Evolutionary conservation across 2,797 vertebrate species (phyloP), one percentile per base, ranked within the genome.

Genomic region (Poecile montanus): DNA sequence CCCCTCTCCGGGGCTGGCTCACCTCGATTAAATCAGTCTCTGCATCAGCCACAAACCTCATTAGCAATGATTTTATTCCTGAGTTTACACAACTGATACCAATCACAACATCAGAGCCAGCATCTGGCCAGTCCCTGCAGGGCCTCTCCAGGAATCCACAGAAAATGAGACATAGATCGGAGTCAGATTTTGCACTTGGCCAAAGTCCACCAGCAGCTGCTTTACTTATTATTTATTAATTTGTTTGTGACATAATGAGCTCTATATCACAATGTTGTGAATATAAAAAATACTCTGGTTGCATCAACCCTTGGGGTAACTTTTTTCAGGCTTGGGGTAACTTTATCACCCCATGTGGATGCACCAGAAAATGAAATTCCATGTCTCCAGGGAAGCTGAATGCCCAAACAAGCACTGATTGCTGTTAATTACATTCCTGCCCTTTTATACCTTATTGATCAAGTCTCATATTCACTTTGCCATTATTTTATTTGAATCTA

Each of bases 391-490:
- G 6, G 82, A 71, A 82, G 70, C 11, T 18, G 8, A 21, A 22
- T 38, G 25, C 29, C 65, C 47, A 26, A 58, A 50, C 13, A 10
- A 62, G 82, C 27, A 3, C 73, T 47, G 36, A 71, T 66, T 19
- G 29, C 53, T 1, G 0, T 44, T 72, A 81, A 85, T 63, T 10
- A 8, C 30, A 7, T 82, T 85, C 75, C 58, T 85, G 47, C 60
- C 86, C 83, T 72, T 85, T 45, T 72, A n/a, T 42, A 56, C 32
- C 36, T 62, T 85, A 94, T 94, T 79, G 95, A 95, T 92, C 86
- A 88, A 36, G 89, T 79, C 83, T 94, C 93, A 57, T 60, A 40
- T 92, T 93, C 63, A 17, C 72, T 76, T 60, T 61, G 38, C 57
- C 63, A 9, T 88, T 48, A n/a, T 56, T 67, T 40, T 23, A 60